A percentile compares a stretch with the other conserved stretches of the same genome.
phyloP scores from a whole-genome alignment of 2,113 vertebrate species.

The sheep (Ovis aries) region ARS-UI_Ramb_v3.0 NC_056054.1:137621501-137622000 shows the following conservation, averaged over 20 bases:
- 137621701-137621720: neutral
- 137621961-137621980: neutral
- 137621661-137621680: neutral
- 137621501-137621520: neutral
- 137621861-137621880: neutral
- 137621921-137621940: conserved; percentile 77
- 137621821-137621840: neutral
- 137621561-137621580: neutral
- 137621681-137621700: neutral
- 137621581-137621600: neutral
- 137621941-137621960: neutral
- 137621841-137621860: neutral
- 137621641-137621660: neutral
- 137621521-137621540: neutral
- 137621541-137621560: neutral
- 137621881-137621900: neutral
- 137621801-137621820: neutral
- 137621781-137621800: neutral
- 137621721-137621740: neutral
- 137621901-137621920: conserved; percentile 71
- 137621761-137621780: neutral
- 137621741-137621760: neutral
- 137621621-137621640: neutral
- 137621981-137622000: neutral
- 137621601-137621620: neutral